These are phyloP conservation scores for Lasioglossum marginatum DNA, from an alignment of 2,888 invertebrate species.

Conservation along the genomic window DNA sequence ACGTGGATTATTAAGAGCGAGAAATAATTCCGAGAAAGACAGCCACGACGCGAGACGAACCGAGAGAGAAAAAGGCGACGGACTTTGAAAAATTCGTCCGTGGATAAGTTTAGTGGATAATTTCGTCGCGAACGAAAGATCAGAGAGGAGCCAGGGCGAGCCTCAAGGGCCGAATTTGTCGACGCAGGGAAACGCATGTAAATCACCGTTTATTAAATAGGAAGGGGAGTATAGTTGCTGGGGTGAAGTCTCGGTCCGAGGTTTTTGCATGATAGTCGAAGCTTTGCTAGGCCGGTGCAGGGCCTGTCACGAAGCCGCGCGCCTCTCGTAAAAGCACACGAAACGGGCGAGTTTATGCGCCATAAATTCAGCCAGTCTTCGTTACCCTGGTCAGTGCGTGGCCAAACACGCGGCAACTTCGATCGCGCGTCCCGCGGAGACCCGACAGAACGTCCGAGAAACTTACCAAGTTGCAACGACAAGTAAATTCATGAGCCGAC, in stretches of 20 bases:
- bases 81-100: background rate
- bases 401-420: conserved; percentile 46
- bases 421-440: conserved; percentile 33
- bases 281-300: conserved; percentile 50
- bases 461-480: conserved; percentile 11
- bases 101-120: background rate
- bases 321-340: conserved; percentile 71
- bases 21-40: background rate
- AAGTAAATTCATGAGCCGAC: background rate
- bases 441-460: background rate
- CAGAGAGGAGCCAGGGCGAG: background rate
- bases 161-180: conserved; percentile 57
- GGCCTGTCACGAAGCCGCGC: conserved; percentile 73
- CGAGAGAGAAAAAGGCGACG: background rate
- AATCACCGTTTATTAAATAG: conserved; percentile 78
- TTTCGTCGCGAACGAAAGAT: background rate
- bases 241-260: conserved; percentile 55
- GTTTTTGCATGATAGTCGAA: conserved; percentile 59
- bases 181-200: conserved; percentile 81
- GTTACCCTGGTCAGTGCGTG: conserved; percentile 69
- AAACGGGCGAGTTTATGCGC: conserved; percentile 79
- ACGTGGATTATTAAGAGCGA: background rate
- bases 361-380: conserved; percentile 81
- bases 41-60: background rate
- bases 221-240: conserved; percentile 71